Evolutionary conservation across 2,797 vertebrate species (phyloP), one percentile per base, ranked within the genome.

Genomic region (Pempheris klunzingeri): DNA sequence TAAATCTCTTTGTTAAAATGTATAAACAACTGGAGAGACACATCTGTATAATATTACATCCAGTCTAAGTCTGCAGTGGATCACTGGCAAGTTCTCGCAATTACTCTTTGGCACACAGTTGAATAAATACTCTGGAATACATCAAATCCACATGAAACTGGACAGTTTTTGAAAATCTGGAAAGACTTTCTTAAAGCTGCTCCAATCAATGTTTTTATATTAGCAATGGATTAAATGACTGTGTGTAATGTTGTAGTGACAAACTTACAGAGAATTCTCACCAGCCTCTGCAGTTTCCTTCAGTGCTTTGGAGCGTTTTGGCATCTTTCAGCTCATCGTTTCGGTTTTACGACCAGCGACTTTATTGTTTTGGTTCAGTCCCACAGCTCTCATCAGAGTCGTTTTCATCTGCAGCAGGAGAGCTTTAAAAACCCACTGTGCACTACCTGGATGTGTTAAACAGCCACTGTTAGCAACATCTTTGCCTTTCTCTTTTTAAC

Each of bases 31-130:
- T 77, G 47, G 38, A 77, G 43, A 69, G 65, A 59, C 76, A 78
- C 87, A 87, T 87, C 78, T 80, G 82, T 74, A 61, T 57, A 60
- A 63, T 62, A 61, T 90, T 78, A 86, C 39, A 68, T 57, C 34
- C 69, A 18, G 63, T 63, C 65, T 54, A 70, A 58, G 66, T 52
- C 78, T 77, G 78, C 47, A 44, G 43, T 32, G 57, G 74, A 80
- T 85, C 73, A 57, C 52, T 49, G 55, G 69, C 69, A 54, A 70
- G 9, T 55, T 50, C 32, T 61, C 38, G 58, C 70, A 79, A 77
- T 80, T 41, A 75, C 50, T 60, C 47, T 53, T 24, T 78, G 74
- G 68, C 74, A 50, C 57, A 44, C 30, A 52, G 34, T 26, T 55
- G 30, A 60, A 70, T 67, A 65, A 70, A 81, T 70, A 58, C 55